Conservation (phyloP, 1,140 invertebrate genomes). For the Coelopa frigida region DNA sequence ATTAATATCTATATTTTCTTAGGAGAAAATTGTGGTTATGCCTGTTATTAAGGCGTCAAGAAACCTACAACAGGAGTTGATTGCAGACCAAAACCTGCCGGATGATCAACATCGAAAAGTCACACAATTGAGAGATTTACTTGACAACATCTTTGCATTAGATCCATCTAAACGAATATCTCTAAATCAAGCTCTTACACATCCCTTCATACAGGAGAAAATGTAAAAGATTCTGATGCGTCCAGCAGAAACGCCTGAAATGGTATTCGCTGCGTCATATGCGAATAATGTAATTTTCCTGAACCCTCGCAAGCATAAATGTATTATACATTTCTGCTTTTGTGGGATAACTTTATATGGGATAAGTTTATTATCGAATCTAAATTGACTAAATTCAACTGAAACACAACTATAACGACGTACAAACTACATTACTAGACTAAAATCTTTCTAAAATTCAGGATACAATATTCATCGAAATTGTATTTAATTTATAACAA, state of each 20-base stretch:
- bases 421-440: too few relatives aligned
- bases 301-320: not conserved
- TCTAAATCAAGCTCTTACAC: constrained; percentile 87
- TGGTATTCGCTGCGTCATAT: not conserved
- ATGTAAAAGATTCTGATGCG: constrained; percentile 44
- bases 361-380: too few relatives aligned
- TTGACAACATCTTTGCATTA: constrained; percentile 89
- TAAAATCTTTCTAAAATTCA: too few relatives aligned
- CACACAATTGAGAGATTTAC: constrained; percentile 83
- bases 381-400: too few relatives aligned
- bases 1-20: constrained; percentile 12
- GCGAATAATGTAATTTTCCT: not conserved
- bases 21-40: constrained; percentile 96
- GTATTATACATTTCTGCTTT: too few relatives aligned
- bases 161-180: constrained; percentile 90
- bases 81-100: constrained; percentile 81
- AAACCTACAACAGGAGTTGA: constrained; percentile 79
- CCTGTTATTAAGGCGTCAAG: constrained; percentile 80
- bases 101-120: constrained; percentile 86
- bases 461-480: too few relatives aligned
- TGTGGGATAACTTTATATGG: too few relatives aligned
- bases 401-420: too few relatives aligned
- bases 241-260: too few relatives aligned
- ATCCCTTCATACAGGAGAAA: constrained; percentile 95
- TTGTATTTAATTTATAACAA: too few relatives aligned